These are phyloP conservation scores for Lamprologus tigripictilis DNA, from an alignment of 2,113 vertebrate species.

Conservation along the genomic window DNA sequence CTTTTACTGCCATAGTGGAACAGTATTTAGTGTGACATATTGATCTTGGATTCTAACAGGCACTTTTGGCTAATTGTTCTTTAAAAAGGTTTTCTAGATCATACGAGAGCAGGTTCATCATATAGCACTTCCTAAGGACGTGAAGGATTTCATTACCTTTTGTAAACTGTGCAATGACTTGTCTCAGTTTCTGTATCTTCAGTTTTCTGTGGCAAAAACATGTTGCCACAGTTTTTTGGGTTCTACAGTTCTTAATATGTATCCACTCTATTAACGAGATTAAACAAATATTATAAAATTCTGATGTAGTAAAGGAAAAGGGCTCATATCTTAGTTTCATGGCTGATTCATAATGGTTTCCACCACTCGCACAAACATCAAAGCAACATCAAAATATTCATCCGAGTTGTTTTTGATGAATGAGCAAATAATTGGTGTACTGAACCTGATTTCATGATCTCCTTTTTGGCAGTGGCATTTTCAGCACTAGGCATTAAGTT, in stretches of 20 bases:
- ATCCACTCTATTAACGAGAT: background rate
- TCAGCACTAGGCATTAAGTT: background rate
- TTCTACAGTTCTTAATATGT: background rate
- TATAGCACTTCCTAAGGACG: background rate
- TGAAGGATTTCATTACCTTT: background rate
- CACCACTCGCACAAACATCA: background rate
- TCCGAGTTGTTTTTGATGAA: background rate
- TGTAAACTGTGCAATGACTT: background rate
- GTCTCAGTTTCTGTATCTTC: background rate
- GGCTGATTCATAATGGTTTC: background rate
- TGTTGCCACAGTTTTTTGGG: background rate
- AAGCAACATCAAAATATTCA: background rate
- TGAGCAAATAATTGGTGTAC: background rate
- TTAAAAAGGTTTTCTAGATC: background rate
- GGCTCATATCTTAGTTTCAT: background rate
- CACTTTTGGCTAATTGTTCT: slow-evolving; percentile 14
- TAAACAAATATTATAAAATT: background rate
- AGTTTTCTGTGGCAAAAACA: background rate
- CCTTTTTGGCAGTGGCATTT: background rate
- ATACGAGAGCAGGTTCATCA: background rate
- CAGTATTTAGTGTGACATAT: background rate
- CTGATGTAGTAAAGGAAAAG: background rate
- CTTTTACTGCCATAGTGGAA: background rate
- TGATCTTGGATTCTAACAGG: slow-evolving; percentile 1
- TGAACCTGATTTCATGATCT: fast-evolving